Evolutionary conservation across 2,113 vertebrate species (phyloP).

Genomic region (Urocitellus parryii): DNA sequence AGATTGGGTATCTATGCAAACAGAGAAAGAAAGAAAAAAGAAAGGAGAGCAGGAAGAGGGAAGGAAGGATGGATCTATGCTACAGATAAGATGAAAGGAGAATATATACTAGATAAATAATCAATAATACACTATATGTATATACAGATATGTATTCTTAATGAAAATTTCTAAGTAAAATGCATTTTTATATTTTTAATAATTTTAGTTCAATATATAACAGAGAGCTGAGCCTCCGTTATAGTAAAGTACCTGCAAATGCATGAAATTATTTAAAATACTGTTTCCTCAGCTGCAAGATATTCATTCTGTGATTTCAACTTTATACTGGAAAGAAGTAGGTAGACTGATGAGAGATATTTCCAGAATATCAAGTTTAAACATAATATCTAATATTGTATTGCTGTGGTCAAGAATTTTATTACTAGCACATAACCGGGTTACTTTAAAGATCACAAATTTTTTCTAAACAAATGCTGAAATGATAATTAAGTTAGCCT

Average conservation of each 20-base stretch:
- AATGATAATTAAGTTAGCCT: too few species aligned
- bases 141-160: background rate
- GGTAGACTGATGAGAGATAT: too few species aligned
- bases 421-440: background rate
- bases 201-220: background rate
- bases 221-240: background rate
- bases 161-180: background rate
- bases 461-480: background rate
- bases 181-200: background rate
- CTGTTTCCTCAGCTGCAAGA: too few species aligned
- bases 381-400: background rate
- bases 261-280: too few species aligned
- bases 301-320: too few species aligned
- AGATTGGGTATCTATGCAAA: background rate
- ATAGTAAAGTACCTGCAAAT: too few species aligned
- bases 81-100: background rate
- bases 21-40: too few species aligned
- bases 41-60: background rate
- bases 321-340: too few species aligned
- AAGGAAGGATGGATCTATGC: background rate
- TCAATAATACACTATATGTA: background rate
- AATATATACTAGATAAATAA: background rate
- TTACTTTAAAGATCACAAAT: background rate
- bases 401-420: constrained; percentile 29
- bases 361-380: background rate